Conservation (phyloP, 2,113 vertebrate genomes). For the Cephalopterus ornatus region DNA sequence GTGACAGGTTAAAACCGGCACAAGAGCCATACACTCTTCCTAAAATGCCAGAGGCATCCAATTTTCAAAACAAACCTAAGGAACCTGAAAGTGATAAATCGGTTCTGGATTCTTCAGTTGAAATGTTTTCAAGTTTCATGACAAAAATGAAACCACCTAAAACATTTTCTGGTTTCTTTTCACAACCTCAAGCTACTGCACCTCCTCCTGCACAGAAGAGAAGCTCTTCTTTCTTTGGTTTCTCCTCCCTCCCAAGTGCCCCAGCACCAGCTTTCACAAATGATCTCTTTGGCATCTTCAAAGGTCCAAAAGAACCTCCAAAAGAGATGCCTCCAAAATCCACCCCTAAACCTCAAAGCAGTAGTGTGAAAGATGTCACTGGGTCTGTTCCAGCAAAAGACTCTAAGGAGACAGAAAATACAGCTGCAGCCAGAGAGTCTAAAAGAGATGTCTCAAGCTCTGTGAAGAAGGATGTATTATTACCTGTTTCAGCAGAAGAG, state of each 20-base stretch:
- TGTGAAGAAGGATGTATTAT: not conserved
- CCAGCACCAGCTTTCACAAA: conserved; percentile 75
- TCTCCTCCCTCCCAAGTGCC: conserved; percentile 67
- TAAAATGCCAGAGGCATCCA: not conserved
- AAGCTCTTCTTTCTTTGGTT: conserved; percentile 78
- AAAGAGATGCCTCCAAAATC: conserved; percentile 39
- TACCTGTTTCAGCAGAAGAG: not conserved
- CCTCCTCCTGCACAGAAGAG: conserved; percentile 75
- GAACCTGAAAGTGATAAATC: conserved; percentile 74
- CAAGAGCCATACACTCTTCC: not conserved
- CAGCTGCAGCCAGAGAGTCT: not conserved
- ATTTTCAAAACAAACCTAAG: conserved; percentile 52
- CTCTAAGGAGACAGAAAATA: not conserved
- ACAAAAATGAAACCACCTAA: conserved; percentile 86
- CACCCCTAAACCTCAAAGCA: conserved; percentile 23
- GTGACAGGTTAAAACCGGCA: not conserved
- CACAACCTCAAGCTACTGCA: conserved; percentile 73
- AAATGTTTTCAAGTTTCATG: conserved; percentile 86
- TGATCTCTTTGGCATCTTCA: conserved; percentile 85
- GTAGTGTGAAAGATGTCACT: not conserved
- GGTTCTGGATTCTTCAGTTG: conserved; percentile 76
- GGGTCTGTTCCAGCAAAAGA: not conserved
- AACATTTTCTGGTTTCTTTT: conserved; percentile 81
- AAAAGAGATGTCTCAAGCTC: not conserved
- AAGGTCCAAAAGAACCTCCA: conserved; percentile 68